Percentiles rank a stretch among this genome's conserved stretches.
Conservation (phyloP, 2,888 invertebrate genomes). For the Drosophila kanekoi region DNA sequence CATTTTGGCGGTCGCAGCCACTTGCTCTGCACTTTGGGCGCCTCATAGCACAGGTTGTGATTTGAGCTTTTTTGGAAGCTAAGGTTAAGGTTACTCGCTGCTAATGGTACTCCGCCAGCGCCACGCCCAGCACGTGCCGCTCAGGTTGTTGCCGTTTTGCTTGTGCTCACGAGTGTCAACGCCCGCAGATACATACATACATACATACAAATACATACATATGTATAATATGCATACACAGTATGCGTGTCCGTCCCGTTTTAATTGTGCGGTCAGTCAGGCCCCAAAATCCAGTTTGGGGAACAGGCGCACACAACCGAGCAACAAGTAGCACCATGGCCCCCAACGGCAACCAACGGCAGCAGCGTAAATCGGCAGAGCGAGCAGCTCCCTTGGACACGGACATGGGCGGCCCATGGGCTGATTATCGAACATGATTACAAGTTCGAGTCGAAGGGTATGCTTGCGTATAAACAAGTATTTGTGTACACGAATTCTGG, state of each 20-base stretch:
- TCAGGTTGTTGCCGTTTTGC: constrained; percentile 18
- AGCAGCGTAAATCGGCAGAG: constrained; percentile 50
- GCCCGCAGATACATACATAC: constrained; percentile 11
- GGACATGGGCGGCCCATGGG: constrained; percentile 5
- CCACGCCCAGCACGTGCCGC: constrained; percentile 54
- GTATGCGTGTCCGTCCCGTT: constrained; percentile 72
- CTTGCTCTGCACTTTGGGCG: constrained; percentile 74
- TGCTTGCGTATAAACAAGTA: no score
- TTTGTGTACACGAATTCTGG: no score
- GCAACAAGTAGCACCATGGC: constrained; percentile 58
- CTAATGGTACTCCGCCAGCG: constrained; percentile 50
- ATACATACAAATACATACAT: not conserved
- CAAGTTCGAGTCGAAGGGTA: not conserved
- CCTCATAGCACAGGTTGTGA: constrained; percentile 83
- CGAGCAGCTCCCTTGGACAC: constrained; percentile 22
- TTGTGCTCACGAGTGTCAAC: constrained; percentile 31
- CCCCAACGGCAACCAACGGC: constrained; percentile 22
- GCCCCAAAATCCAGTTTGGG: constrained; percentile 84
- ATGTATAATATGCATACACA: constrained; percentile 4
- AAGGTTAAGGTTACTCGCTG: constrained; percentile 82
- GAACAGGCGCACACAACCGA: constrained; percentile 82
- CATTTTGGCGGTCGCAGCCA: constrained; percentile 61
- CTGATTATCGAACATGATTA: constrained; percentile 20
- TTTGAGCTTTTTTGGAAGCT: constrained; percentile 85
- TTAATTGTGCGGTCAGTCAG: constrained; percentile 83